Conservation (phyloP, 2,113 vertebrate species). For the Ailuropoda melanoleuca region DNA sequence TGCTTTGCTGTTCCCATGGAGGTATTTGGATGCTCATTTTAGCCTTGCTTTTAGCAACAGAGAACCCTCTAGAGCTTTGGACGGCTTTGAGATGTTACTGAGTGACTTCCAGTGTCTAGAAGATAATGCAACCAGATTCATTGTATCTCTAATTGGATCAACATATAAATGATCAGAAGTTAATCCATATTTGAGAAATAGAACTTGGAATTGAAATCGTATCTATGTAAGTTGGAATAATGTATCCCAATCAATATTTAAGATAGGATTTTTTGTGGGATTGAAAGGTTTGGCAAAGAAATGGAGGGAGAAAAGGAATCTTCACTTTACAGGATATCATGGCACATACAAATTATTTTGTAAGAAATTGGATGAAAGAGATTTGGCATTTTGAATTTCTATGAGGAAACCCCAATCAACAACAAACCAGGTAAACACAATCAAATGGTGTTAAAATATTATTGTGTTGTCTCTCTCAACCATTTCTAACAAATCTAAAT, state of each 20-base stretch:
- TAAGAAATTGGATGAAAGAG: background rate
- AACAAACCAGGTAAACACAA: background rate
- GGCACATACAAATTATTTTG: background rate
- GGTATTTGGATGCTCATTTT: background rate
- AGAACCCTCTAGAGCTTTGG: background rate
- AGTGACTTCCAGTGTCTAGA: background rate
- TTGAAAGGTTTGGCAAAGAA: background rate
- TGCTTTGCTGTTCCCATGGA: background rate
- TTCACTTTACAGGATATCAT: background rate
- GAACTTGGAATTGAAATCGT: background rate
- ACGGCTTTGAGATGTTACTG: background rate
- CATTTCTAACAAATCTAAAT: background rate
- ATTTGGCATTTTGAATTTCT: background rate
- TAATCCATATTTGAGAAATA: background rate
- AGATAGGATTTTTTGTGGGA: background rate
- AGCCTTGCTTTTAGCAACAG: background rate
- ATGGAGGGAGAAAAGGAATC: background rate
- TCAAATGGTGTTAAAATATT: background rate
- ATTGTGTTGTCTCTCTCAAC: background rate
- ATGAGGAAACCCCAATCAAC: background rate
- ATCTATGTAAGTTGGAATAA: background rate
- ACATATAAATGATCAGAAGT: background rate
- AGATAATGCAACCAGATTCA: background rate
- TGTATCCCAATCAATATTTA: background rate
- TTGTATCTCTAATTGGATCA: conserved; percentile 27